Evolutionary conservation across 2,888 invertebrate species (phyloP), one percentile per base, ranked within the genome.

Genomic region (Ichneumoninae sp.): DNA sequence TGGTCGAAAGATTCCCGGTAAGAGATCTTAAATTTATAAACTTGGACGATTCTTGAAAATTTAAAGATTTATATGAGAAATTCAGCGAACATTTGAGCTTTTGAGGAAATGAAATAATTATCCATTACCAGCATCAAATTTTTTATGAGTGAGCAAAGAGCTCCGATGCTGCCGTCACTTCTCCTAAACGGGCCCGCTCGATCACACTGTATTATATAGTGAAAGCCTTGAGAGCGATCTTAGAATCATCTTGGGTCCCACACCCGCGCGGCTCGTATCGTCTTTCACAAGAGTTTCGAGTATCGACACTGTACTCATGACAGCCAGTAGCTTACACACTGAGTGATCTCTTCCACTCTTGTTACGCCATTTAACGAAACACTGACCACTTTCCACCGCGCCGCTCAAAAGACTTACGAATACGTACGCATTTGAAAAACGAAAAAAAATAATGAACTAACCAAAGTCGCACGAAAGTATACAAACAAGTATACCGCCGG

Each of bases 201-300:
- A 79, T 70, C 47, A 36, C 19, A n/a, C 8, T 33, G 52, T 22
- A 40, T 54, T 70, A 69, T 33, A 52, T 82, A 65, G 60, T 30
- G 47, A 10, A 50, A 47, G n/a, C n/a, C 2, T 16, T 16, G 33
- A 22, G 72, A 72, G 44, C 26, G 62, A 50, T 75, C 75, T 52
- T n/a, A 8, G 50, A 65, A 36, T 68, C 54, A 36, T 72, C 78
- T 57, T 52, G 10, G 65, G n/a, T 10, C 13, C 22, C 10, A 26
- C 26, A 60, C 40, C 30, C 47, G 8, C 75, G 69, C 86, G 86
- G 86, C 82, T 80, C 70, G 72, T 79, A 81, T 87, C 83, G 83
- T 69, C 62, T 87, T 86, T 76, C 91, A 91, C 91, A 91, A 88
- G 90, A 88, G 90, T 91, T 89, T 92, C 91, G 87, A 89, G 88